Evolutionary conservation across 2,888 invertebrate genomes (phyloP), one percentile per base, ranked within the genome.

Genomic region (Acrocera orbiculus): DNA sequence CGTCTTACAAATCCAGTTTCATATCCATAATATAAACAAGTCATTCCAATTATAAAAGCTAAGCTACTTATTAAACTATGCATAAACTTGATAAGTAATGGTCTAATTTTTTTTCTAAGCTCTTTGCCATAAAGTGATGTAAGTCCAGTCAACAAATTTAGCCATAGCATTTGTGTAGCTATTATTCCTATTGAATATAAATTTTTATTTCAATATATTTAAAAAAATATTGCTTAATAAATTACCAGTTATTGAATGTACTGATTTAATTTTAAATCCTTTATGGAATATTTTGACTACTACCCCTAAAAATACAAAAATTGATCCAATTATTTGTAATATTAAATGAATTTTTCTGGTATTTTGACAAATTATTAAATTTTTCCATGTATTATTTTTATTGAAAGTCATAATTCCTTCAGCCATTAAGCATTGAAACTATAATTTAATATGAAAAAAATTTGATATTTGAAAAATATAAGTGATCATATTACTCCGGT

Each of bases 31-130:
- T 49, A 48, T 30, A 50, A 44, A 1, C 52, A 55, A 1, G 62
- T 50, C 43, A 70, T 67, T 2, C 70, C 70, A 51, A 69, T 58
- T 8, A 56, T 49, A 22, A 68, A 50, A 3, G 68, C 63, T 29
- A 59, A 52, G 9, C 65, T 51, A 8, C 69, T 70, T 3, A 69
- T 54, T n/a, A 64, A 53, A 37, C 67, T 55, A 48, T 70, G 70
- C 9, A 63, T 39, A 8, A 66, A 63, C 43, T 67, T 69, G 14
- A 62, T 44, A 2, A 63, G 57, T 13, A 66, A 62, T 22, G 64
- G 66, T 36, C 60, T 62, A 37, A 68, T 48, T 43, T 56, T 47
- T 27, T 65, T 47, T 2, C 65, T 61, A 4, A 69, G 59, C 47
- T 64, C 64, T 10, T 61, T 49, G 1, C 69, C 67, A 49, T 65